These are phyloP conservation scores for Sander lucioperca DNA, from an alignment of 2,113 vertebrate species.

Conservation along the genomic window DNA sequence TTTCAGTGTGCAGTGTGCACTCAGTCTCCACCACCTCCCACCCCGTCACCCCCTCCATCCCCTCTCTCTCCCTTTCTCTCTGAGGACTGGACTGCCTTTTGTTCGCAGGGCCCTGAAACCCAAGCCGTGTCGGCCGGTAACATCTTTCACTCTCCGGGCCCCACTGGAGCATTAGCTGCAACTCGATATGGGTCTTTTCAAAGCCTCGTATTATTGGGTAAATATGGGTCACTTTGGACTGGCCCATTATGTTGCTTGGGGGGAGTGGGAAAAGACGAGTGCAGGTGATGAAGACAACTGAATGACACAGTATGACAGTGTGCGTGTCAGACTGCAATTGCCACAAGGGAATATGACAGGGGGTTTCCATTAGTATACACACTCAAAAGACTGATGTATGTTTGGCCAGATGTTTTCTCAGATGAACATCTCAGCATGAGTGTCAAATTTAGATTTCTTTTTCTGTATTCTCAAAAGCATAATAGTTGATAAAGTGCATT, in stretches of 20 bases:
- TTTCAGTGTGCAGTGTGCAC: slow-evolving; percentile 55
- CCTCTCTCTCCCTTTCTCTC: slow-evolving; percentile 47
- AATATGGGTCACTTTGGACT: slow-evolving; percentile 84
- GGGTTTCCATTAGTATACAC: slow-evolving; percentile 47
- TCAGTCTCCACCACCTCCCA: slow-evolving; percentile 17
- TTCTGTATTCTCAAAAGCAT: slow-evolving; percentile 21
- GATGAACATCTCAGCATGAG: background rate
- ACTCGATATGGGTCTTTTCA: slow-evolving; percentile 82
- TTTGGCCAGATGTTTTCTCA: slow-evolving; percentile 14
- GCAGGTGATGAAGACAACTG: slow-evolving; percentile 76
- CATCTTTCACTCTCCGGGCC: slow-evolving; percentile 85
- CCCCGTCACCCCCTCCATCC: background rate
- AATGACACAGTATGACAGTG: slow-evolving; percentile 67
- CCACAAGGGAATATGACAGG: slow-evolving; percentile 44
- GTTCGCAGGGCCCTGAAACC: slow-evolving; percentile 81
- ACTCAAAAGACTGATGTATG: background rate
- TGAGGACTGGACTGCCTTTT: slow-evolving; percentile 80
- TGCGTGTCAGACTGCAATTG: slow-evolving; percentile 49
- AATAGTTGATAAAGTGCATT: slow-evolving; percentile 18
- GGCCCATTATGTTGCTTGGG: slow-evolving; percentile 78
- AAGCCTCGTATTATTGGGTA: slow-evolving; percentile 85
- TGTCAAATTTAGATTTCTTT: background rate
- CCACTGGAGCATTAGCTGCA: slow-evolving; percentile 84
- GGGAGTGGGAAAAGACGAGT: slow-evolving; percentile 61
- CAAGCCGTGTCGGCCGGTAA: slow-evolving; percentile 78